These are phyloP conservation scores for Cephus rjabovi DNA, from an alignment of 2,888 invertebrate species.

Conservation along the genomic window DNA sequence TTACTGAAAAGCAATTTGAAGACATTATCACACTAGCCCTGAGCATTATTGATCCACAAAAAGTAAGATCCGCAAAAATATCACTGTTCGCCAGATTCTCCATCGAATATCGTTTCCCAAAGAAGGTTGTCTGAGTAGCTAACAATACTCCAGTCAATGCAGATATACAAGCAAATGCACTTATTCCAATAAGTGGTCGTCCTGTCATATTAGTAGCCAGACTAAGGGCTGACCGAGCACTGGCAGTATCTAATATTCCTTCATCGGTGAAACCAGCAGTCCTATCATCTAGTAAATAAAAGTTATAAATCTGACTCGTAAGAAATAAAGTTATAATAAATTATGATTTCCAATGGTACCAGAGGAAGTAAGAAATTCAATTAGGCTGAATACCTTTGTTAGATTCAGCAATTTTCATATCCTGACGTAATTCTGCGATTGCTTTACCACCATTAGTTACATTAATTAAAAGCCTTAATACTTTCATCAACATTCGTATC, in stretches of 20 bases:
- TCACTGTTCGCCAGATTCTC: constrained; percentile 44
- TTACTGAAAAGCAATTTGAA: constrained; percentile 63
- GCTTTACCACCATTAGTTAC: constrained; percentile 52
- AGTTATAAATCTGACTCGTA: background rate
- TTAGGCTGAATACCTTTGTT: constrained; percentile 51
- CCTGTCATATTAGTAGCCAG: constrained; percentile 59
- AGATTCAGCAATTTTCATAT: constrained; percentile 51
- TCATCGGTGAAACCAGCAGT: constrained; percentile 61
- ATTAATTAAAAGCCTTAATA: constrained; percentile 55
- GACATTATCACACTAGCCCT: constrained; percentile 60
- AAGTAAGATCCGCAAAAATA: constrained; percentile 45
- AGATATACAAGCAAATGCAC: constrained; percentile 61
- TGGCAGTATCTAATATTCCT: constrained; percentile 49
- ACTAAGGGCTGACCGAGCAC: constrained; percentile 54
- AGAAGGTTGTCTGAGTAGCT: constrained; percentile 56
- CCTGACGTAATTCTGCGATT: constrained; percentile 51
- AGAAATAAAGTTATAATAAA: background rate
- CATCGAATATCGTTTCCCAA: constrained; percentile 50
- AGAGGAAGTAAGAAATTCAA: background rate
- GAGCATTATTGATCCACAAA: constrained; percentile 58
- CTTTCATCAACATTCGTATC: constrained; percentile 58
- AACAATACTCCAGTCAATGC: constrained; percentile 55
- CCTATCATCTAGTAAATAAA: constrained; percentile 47
- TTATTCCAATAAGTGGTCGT: constrained; percentile 57
- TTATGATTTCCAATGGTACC: background rate